Base-by-base conservation (phyloP, 2,888 invertebrate genomes). In the Tridacna gigas region DNA sequence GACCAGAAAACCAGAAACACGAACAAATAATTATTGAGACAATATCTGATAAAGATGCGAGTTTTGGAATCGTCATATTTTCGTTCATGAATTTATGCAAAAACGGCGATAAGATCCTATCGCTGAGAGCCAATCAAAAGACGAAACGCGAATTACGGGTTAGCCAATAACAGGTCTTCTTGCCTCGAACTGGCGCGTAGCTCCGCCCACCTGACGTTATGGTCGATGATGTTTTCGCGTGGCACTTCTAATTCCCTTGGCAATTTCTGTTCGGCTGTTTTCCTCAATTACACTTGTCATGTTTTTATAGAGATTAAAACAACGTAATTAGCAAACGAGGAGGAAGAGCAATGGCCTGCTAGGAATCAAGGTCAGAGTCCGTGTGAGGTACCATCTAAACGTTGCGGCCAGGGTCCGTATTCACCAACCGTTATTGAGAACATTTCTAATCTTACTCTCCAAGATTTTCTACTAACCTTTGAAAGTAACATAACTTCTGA, bases 21-120 rank as follows among this genome's bases (percentile, higher is more conserved):
- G 75, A 82, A 79, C 79, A 74, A 74, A 77, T 81, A 83, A 86
- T 83, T 83, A 81, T 79, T 74, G 65, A 82, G 80, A 86, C 86
- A 83, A 80, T 83, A 83, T 86, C 83, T 79, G 86, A 86, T 86
- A 86, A 86, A 83, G 81, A 77, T 69, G 71, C 71, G 71, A 71
- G 71, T 51, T 71, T 71, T 71, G 48, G 71, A 71, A 71, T 71
- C 51, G 47, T 71, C 71, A 71, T 51, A 71, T 71, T 71, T 71
- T 37, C 71, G 71, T 51, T 71, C 71, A 71, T 71, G 71, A 71
- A 71, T 84, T 79, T 84, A 84, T 86, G 86, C 80, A 80, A 86
- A 37, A 79, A 77, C 75, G 79, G 66, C 66, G 77, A 77, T 63
- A 22, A 63, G 51, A 60, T 61, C 51, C 76, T 67, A 56, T 67